These are phyloP conservation scores for Lydus trimaculatus DNA, from an alignment of 2,888 invertebrate genomes.

Conservation along the genomic window DNA sequence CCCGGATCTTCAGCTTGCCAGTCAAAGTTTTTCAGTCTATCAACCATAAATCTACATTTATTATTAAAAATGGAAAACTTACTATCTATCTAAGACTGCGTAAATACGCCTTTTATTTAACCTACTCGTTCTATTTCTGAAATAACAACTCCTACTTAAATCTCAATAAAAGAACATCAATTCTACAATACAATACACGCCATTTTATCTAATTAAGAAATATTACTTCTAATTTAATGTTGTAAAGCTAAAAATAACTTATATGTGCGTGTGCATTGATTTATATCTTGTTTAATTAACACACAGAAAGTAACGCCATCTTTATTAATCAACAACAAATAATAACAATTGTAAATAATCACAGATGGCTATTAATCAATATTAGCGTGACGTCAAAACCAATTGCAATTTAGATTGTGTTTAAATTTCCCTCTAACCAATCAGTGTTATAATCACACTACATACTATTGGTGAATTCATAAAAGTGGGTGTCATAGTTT, in stretches of 20 bases:
- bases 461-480: too few relatives aligned
- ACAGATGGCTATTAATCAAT: background rate
- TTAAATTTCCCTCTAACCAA: background rate
- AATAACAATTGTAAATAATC: background rate
- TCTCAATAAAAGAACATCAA: background rate
- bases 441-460: too few relatives aligned
- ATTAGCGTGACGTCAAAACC: too few relatives aligned
- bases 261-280: background rate
- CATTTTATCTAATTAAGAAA: background rate
- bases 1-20: too few relatives aligned
- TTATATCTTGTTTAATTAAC: background rate
- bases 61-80: too few relatives aligned
- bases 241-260: background rate
- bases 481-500: too few relatives aligned
- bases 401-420: too few relatives aligned
- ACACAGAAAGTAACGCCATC: background rate
- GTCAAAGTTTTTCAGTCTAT: too few relatives aligned
- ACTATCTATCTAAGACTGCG: too few relatives aligned
- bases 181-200: background rate
- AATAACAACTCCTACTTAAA: background rate
- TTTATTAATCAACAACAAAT: background rate
- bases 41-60: too few relatives aligned
- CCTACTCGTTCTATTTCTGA: background rate
- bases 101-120: too few relatives aligned
- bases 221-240: background rate